Evolutionary conservation across 2,113 vertebrate genomes (phyloP).

Genomic region (Toxotes jaculatrix): DNA sequence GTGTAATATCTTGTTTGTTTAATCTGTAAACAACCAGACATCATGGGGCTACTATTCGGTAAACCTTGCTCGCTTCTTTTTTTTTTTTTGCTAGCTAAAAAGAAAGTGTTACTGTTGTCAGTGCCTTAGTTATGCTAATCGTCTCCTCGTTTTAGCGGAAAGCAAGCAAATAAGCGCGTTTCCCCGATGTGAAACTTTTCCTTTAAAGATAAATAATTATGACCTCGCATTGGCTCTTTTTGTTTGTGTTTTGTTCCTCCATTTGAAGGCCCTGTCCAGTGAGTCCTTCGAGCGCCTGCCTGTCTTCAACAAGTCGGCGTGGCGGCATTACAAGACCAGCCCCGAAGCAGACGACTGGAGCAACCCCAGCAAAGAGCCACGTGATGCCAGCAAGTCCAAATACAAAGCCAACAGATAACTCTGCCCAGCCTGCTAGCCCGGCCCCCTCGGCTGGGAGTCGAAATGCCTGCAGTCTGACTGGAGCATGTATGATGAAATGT

Average conservation of each 20-base stretch:
- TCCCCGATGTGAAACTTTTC: background rate
- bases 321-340: conserved; percentile 96
- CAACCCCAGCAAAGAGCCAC: conserved; percentile 96
- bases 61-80: too few relatives aligned
- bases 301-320: conserved; percentile 97
- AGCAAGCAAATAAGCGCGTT: background rate
- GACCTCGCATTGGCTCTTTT: background rate
- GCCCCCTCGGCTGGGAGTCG: conserved; percentile 29
- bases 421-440: conserved; percentile 22
- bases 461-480: conserved; percentile 26
- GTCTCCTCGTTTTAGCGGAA: background rate
- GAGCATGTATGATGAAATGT: conserved; percentile 60
- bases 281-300: conserved; percentile 98
- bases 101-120: too few relatives aligned
- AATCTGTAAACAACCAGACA: background rate
- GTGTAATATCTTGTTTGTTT: background rate
- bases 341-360: conserved; percentile 99
- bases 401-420: conserved; percentile 93
- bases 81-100: too few relatives aligned
- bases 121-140: too few relatives aligned
- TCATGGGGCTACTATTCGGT: too few relatives aligned
- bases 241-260: background rate
- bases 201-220: background rate
- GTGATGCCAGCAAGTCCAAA: conserved; percentile 92
- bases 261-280: conserved; percentile 92